A percentile compares a stretch with the other conserved stretches of the same genome.
These are phyloP conservation scores for Brachycybe producta DNA, from an alignment of 2,888 invertebrate genomes.

Conservation along the genomic window DNA sequence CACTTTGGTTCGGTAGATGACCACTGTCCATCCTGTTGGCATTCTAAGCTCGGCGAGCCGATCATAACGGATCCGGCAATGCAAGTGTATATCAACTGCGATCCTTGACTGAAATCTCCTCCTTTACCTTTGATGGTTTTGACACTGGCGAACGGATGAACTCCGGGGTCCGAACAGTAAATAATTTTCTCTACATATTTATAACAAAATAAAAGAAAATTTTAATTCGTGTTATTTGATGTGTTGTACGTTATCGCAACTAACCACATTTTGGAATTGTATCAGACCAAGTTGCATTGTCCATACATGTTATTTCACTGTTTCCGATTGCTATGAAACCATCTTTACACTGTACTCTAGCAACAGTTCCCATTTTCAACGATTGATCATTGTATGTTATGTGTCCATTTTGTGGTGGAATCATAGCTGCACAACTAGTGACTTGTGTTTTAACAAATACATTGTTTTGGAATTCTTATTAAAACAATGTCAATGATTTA, in stretches of 20 bases:
- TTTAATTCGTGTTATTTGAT: too few relatives aligned
- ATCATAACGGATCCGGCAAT: background rate
- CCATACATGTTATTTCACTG: too few relatives aligned
- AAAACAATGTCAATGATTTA: too few relatives aligned
- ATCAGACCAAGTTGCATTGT: too few relatives aligned
- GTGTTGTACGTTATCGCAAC: too few relatives aligned
- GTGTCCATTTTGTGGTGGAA: too few relatives aligned
- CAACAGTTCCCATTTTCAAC: conserved; percentile 1
- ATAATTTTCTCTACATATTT: conserved; percentile 1
- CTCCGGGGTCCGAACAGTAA: conserved; percentile 4
- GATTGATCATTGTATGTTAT: too few relatives aligned
- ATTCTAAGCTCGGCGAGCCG: background rate
- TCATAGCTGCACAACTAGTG: too few relatives aligned
- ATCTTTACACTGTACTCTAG: background rate
- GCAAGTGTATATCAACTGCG: conserved; percentile 2
- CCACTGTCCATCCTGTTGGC: conserved; percentile 9
- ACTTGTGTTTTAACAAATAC: too few relatives aligned
- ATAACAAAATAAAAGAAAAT: too few relatives aligned
- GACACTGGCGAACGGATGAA: background rate
- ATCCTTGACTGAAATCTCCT: conserved; percentile 7
- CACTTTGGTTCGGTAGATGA: background rate
- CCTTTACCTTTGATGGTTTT: conserved; percentile 2
- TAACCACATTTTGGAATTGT: too few relatives aligned
- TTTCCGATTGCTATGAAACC: background rate
- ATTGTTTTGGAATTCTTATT: too few relatives aligned